Conservation (phyloP, 2,797 vertebrate genomes). For the Jordanella pulchra region DNA sequence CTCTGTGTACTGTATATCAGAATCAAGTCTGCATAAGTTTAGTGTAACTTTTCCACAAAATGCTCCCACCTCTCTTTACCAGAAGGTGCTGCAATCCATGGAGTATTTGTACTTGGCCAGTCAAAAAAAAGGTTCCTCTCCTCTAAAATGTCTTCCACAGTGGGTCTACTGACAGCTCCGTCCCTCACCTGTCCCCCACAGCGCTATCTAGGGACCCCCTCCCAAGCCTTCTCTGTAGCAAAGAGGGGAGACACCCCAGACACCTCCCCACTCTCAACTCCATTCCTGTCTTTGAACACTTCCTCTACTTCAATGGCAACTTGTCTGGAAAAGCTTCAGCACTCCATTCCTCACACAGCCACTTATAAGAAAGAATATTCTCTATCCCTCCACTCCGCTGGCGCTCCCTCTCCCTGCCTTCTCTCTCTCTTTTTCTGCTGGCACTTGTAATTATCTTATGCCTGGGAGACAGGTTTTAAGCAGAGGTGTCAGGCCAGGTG, state of each 20-base stretch:
- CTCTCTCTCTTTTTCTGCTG: slow-evolving; percentile 75
- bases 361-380: slow-evolving; percentile 72
- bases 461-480: slow-evolving; percentile 99
- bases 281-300: slow-evolving; percentile 82
- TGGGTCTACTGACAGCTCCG: slow-evolving; percentile 91
- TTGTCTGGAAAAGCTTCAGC: slow-evolving; percentile 89
- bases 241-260: slow-evolving; percentile 78
- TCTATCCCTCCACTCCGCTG: slow-evolving; percentile 61
- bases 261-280: slow-evolving; percentile 72
- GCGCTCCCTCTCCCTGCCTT: slow-evolving; percentile 60
- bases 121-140: slow-evolving; percentile 62
- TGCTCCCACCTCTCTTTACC: slow-evolving; percentile 21
- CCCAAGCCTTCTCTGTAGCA: slow-evolving; percentile 70
- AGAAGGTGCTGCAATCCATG: slow-evolving; percentile 69
- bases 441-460: slow-evolving; percentile 99
- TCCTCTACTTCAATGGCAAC: slow-evolving; percentile 97
- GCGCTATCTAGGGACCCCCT: slow-evolving; percentile 91
- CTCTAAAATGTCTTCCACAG: slow-evolving; percentile 60
- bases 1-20: slow-evolving; percentile 30
- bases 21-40: slow-evolving; percentile 57
- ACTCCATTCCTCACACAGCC: slow-evolving; percentile 77
- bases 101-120: slow-evolving; percentile 69
- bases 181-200: slow-evolving; percentile 96
- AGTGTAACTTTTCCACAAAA: slow-evolving; percentile 67
- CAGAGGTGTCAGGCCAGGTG: slow-evolving; percentile 99